These are phyloP conservation scores for Gambusia holbrooki DNA, from an alignment of 2,113 vertebrate genomes.

Conservation along the genomic window DNA sequence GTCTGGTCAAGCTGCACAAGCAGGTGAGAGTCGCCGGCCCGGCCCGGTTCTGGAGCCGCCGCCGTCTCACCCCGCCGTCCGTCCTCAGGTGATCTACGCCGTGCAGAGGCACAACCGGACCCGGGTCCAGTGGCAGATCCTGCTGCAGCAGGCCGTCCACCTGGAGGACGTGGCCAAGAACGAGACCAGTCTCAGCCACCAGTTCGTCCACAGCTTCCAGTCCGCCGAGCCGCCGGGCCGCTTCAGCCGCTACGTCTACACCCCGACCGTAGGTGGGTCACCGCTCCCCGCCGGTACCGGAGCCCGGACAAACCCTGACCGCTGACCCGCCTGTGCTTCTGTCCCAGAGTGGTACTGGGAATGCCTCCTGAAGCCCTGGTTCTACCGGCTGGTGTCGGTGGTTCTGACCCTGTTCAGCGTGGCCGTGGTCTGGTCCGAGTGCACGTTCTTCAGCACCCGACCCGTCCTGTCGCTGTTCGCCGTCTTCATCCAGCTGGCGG, in stretches of 20 bases:
- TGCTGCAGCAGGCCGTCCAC: constrained; percentile 93
- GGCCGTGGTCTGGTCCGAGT: constrained; percentile 97
- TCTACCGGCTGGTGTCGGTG: constrained; percentile 88
- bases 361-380: constrained; percentile 91
- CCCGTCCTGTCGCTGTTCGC: constrained; percentile 96
- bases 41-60: too few relatives aligned
- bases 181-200: constrained; percentile 87
- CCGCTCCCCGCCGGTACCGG: too few relatives aligned
- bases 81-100: constrained; percentile 90
- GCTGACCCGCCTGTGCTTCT: not conserved
- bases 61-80: not conserved
- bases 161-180: constrained; percentile 97
- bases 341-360: constrained; percentile 97
- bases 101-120: constrained; percentile 95
- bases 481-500: constrained; percentile 95
- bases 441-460: constrained; percentile 96
- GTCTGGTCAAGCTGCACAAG: constrained; percentile 93
- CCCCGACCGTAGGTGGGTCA: constrained; percentile 85
- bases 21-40: constrained; percentile 81
- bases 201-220: constrained; percentile 92
- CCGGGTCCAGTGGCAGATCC: constrained; percentile 94
- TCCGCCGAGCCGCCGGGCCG: constrained; percentile 84
- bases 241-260: constrained; percentile 89
- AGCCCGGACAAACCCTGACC: not conserved
- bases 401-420: constrained; percentile 88